These are phyloP conservation scores for Trochalopteron elliotii DNA, from an alignment of 2,113 vertebrate species.

Conservation along the genomic window DNA sequence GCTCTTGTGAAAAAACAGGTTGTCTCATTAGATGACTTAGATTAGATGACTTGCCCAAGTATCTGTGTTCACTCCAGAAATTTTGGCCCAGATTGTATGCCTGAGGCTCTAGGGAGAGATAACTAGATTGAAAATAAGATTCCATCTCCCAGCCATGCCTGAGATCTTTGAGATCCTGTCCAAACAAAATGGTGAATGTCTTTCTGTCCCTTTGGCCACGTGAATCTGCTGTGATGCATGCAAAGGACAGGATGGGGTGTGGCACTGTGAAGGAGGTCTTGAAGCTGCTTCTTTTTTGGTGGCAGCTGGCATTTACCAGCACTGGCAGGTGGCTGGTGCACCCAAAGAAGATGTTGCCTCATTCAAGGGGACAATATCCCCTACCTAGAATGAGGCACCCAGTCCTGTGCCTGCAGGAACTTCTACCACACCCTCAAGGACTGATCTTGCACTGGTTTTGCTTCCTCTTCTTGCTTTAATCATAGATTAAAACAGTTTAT, in stretches of 20 bases:
- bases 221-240: not conserved
- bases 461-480: not conserved
- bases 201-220: not conserved
- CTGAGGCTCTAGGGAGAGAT: not conserved
- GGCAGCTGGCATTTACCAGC: not conserved
- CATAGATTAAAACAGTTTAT: not conserved
- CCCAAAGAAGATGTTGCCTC: not conserved
- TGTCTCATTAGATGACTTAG: not conserved
- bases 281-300: not conserved
- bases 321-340: not conserved
- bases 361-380: not conserved
- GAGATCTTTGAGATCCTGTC: not conserved
- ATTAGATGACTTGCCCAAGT: not conserved
- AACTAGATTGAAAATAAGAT: not conserved
- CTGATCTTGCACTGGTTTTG: not conserved
- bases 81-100: not conserved
- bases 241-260: not conserved
- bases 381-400: not conserved
- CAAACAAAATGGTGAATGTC: not conserved
- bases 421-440: not conserved
- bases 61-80: not conserved
- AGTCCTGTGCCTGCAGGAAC: not conserved
- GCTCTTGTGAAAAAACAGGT: not conserved
- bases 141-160: not conserved
- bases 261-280: not conserved